A percentile compares a stretch with the other conserved stretches of the same genome.
phyloP scores from a whole-genome alignment of 35 echinoderm and acorn worm genomes.

The Heliocidaris tuberculata region DNA sequence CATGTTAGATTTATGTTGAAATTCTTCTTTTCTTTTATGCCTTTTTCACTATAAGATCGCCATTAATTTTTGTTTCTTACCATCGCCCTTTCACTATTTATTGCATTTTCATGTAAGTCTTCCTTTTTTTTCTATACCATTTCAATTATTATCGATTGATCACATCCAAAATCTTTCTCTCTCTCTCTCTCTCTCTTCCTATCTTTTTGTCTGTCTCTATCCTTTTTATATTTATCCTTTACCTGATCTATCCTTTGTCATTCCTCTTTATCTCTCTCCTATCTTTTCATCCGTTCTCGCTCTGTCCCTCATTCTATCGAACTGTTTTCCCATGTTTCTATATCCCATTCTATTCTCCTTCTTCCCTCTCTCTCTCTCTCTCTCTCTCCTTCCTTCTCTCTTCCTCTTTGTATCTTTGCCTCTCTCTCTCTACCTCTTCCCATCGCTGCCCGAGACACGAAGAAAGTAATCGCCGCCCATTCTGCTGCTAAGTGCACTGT shows the following conservation, averaged over 20 bases:
- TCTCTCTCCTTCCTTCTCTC: neutral
- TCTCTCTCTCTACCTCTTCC: neutral
- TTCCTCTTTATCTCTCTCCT: no score
- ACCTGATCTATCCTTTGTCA: no score
- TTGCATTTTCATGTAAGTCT: neutral
- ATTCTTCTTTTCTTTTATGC: no score
- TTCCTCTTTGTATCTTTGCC: neutral
- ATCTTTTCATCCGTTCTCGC: no score
- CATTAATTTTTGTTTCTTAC: neutral
- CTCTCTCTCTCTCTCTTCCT: neutral
- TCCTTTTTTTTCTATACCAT: no score
- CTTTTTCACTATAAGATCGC: no score
- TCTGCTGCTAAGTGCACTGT: neutral
- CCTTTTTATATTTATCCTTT: no score
- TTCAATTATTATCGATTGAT: no score
- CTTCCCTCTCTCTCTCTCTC: neutral
- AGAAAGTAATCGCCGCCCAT: constrained; percentile 1
- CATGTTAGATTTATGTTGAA: no score
- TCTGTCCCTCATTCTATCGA: no score
- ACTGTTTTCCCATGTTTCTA: no score
- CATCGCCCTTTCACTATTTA: neutral
- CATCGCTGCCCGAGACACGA: neutral
- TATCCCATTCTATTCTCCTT: neutral
- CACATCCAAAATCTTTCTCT: neutral
- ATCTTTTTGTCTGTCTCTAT: no score